Conservation (phyloP, 2,888 invertebrate species). For the Drosophila phalerata region DNA sequence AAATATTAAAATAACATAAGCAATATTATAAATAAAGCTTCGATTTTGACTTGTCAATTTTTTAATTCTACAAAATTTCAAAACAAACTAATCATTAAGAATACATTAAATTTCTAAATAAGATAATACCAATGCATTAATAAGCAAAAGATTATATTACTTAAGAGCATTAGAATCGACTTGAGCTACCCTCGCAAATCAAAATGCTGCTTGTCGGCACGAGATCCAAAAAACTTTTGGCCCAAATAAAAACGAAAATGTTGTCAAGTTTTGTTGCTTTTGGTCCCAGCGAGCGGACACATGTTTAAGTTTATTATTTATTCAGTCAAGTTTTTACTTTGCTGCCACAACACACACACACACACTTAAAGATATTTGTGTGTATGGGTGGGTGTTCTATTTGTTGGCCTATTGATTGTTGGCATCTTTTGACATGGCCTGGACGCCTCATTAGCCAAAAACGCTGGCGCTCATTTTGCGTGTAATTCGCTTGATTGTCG, state of each 20-base stretch:
- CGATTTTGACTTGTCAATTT: too few species aligned
- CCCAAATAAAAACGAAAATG: slow-evolving; percentile 51
- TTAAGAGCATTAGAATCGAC: background rate
- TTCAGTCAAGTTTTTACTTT: slow-evolving; percentile 73
- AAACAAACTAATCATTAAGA: background rate
- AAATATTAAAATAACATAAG: too few species aligned
- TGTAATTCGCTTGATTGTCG: slow-evolving; percentile 66
- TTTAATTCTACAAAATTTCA: too few species aligned
- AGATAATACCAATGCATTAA: background rate
- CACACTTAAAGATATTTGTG: background rate
- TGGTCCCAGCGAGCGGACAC: slow-evolving; percentile 33
- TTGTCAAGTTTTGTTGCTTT: slow-evolving; percentile 57
- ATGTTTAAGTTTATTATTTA: slow-evolving; percentile 73
- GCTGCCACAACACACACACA: slow-evolving; percentile 36
- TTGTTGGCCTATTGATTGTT: slow-evolving; percentile 50
- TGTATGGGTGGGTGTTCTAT: slow-evolving; percentile 33
- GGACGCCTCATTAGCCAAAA: slow-evolving; percentile 60
- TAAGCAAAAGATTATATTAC: background rate
- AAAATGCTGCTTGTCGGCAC: slow-evolving; percentile 51
- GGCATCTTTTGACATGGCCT: slow-evolving; percentile 33
- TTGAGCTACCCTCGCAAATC: slow-evolving; percentile 38
- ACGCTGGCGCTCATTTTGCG: slow-evolving; percentile 42
- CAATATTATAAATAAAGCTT: too few species aligned
- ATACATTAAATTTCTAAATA: background rate
- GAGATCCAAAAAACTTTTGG: slow-evolving; percentile 29